phyloP scores from a whole-genome alignment of 2,113 vertebrate genomes.

The Cyphomyrus discorhynchus region DNA sequence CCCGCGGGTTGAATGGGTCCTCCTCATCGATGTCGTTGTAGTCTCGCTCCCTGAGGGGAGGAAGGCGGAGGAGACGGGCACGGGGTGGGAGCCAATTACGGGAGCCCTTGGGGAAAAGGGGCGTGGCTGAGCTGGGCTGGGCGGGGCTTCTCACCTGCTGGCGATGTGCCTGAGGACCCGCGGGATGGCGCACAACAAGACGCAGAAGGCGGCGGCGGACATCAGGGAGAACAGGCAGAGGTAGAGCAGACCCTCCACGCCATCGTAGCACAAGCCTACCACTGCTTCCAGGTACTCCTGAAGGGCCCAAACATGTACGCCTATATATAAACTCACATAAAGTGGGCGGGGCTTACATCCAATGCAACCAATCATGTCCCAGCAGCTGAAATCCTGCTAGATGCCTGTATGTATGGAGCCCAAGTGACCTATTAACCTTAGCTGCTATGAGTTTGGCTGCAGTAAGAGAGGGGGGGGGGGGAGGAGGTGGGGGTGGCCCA shows the following conservation, averaged over 20 bases:
- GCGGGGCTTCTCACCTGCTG: slow-evolving; percentile 60
- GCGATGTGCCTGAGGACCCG: slow-evolving; percentile 68
- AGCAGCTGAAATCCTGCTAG: background rate
- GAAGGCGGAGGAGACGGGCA: background rate
- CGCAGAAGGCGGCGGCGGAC: slow-evolving; percentile 72
- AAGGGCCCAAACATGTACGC: background rate
- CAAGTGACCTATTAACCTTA: background rate
- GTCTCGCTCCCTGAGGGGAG: slow-evolving; percentile 77
- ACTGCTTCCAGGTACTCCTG: slow-evolving; percentile 91
- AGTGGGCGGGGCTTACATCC: background rate
- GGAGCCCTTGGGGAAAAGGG: background rate
- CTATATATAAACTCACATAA: background rate
- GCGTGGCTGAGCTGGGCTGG: background rate
- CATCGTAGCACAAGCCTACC: slow-evolving; percentile 84
- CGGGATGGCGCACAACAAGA: slow-evolving; percentile 68
- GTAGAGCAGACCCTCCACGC: slow-evolving; percentile 87
- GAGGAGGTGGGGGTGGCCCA: slow-evolving; percentile 38
- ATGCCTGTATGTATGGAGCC: background rate
- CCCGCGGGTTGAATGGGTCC: slow-evolving; percentile 89
- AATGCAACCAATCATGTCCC: background rate
- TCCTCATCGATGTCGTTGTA: slow-evolving; percentile 87
- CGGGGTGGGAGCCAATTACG: no score
- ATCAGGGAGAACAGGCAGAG: slow-evolving; percentile 86
- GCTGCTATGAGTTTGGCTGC: background rate
- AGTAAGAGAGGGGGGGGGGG: background rate